phyloP scores from a whole-genome alignment of 2,888 invertebrate species.

The Fabriciana adippe region DNA sequence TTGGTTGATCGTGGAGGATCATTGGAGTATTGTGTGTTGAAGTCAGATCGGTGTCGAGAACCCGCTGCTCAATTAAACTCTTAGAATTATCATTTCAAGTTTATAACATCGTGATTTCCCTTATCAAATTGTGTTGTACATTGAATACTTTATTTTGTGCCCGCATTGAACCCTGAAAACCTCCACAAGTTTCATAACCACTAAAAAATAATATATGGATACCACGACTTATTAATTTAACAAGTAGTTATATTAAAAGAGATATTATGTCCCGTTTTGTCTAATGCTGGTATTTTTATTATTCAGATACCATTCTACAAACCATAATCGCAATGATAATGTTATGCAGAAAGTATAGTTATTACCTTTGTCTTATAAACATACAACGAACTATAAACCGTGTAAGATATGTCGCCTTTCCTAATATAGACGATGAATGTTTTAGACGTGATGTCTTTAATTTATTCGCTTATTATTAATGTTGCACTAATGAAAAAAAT shows the following conservation, averaged over 20 bases:
- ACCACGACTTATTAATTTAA: no score
- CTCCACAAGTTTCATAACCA: no score
- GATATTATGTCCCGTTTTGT: background rate
- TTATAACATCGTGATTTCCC: no score
- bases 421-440: conserved; percentile 64
- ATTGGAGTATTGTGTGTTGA: no score
- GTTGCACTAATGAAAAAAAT: background rate
- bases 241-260: background rate
- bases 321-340: conserved; percentile 26
- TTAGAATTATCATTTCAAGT: no score
- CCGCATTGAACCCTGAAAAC: no score
- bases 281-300: conserved; percentile 2
- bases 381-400: conserved; percentile 41
- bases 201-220: no score
- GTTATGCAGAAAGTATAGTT: conserved; percentile 29
- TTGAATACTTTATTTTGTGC: no score
- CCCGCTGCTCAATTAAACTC: no score
- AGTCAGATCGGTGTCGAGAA: no score
- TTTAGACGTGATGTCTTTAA: conserved; percentile 26
- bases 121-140: no score
- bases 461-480: background rate
- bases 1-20: no score
- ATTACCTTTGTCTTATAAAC: conserved; percentile 29
- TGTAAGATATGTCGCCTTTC: conserved; percentile 44
- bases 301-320: conserved; percentile 22